Evolutionary conservation across 2,797 vertebrate species (phyloP).

Genomic region (Euthynnus affinis): DNA sequence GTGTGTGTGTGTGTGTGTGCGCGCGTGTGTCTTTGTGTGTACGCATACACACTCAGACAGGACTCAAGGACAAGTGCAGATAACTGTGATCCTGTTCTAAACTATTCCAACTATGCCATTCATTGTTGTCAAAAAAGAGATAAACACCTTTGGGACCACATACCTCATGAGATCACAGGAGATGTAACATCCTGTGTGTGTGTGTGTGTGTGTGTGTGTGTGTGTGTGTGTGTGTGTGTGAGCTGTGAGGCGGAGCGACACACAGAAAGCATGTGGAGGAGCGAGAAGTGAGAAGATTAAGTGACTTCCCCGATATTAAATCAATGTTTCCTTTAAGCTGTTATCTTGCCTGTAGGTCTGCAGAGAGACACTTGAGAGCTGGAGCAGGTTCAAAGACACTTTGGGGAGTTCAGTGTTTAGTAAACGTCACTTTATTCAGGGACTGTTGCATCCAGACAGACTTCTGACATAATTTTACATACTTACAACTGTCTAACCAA

Average conservation of each 20-base stretch:
- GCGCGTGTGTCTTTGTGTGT: slow-evolving; percentile 8
- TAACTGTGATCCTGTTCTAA: slow-evolving; percentile 75
- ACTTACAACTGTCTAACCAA: slow-evolving; percentile 18
- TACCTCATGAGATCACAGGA: slow-evolving; percentile 71
- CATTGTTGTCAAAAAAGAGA: slow-evolving; percentile 80
- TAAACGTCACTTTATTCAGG: slow-evolving; percentile 44
- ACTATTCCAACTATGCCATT: slow-evolving; percentile 86
- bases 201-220: slow-evolving; percentile 24
- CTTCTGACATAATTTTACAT: slow-evolving; percentile 34
- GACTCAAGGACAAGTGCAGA: slow-evolving; percentile 78
- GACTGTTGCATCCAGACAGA: slow-evolving; percentile 24
- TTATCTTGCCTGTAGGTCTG: slow-evolving; percentile 59
- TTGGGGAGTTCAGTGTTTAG: slow-evolving; percentile 29
- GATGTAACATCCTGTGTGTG: slow-evolving; percentile 69
- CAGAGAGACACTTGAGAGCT: slow-evolving; percentile 45
- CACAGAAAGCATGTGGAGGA: slow-evolving; percentile 20
- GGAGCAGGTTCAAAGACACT: slow-evolving; percentile 56
- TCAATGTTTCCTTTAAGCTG: slow-evolving; percentile 47
- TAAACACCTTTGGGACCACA: slow-evolving; percentile 74
- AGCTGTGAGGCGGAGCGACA: slow-evolving; percentile 5
- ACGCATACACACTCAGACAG: slow-evolving; percentile 56
- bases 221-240: slow-evolving; percentile 12
- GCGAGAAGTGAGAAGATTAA: slow-evolving; percentile 23
- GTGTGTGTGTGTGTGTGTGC: slow-evolving; percentile 31
- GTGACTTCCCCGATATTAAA: slow-evolving; percentile 49